A percentile compares a stretch with the other conserved stretches of the same genome.
Evolutionary conservation across 2,797 vertebrate genomes (phyloP).

Genomic region (Vultur gryphus): DNA sequence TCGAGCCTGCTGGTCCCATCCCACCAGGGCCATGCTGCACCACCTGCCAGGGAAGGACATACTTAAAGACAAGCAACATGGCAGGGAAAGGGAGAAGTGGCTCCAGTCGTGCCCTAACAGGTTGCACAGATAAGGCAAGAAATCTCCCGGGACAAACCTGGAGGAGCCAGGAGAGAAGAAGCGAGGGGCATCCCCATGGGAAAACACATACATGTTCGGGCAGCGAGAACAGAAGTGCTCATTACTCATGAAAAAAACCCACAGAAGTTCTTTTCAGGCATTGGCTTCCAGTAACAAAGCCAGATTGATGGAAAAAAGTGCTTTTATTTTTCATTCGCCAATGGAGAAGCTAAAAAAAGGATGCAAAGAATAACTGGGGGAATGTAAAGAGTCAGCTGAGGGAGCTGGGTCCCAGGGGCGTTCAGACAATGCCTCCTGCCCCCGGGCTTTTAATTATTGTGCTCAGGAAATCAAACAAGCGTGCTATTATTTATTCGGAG

Average conservation of each 20-base stretch:
- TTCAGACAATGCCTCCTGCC: constrained; percentile 48
- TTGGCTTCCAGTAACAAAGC: constrained; percentile 54
- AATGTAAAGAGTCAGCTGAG: constrained; percentile 55
- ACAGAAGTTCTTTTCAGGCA: constrained; percentile 67
- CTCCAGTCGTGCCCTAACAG: not conserved
- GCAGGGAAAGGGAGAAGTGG: not conserved
- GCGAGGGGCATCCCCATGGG: constrained; percentile 33
- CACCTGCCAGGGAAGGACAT: not conserved
- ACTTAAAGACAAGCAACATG: not conserved
- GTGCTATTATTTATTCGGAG: constrained; percentile 59
- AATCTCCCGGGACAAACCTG: not conserved
- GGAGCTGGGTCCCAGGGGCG: constrained; percentile 40
- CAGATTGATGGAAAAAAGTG: constrained; percentile 58
- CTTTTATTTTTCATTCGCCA: constrained; percentile 61
- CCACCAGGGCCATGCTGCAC: not conserved
- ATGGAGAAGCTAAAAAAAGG: constrained; percentile 16
- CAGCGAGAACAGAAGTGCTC: constrained; percentile 34
- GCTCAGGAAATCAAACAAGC: constrained; percentile 59
- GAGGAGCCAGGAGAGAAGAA: not conserved
- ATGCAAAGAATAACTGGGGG: constrained; percentile 12
- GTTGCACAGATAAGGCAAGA: not conserved
- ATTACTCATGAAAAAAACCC: constrained; percentile 39
- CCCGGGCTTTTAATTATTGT: constrained; percentile 46
- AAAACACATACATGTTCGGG: constrained; percentile 51
- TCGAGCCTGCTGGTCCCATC: not conserved